Conservation (phyloP, 2,113 vertebrate genomes). For the Leuciscus idus region DNA sequence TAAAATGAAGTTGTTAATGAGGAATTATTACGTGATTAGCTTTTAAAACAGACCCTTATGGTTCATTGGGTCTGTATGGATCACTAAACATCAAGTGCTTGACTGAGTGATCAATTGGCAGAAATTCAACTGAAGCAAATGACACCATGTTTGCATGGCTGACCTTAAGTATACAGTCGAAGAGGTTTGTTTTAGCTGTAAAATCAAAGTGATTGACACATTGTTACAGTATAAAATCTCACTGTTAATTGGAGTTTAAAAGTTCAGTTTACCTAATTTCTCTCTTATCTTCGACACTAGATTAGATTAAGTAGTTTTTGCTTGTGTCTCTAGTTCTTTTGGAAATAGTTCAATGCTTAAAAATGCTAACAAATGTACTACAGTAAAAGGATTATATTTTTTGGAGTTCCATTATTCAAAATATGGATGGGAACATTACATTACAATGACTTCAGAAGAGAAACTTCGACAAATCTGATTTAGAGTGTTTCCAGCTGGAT, state of each 20-base stretch:
- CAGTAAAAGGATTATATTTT: neutral
- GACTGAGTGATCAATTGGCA: neutral
- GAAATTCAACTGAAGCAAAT: neutral
- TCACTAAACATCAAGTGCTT: neutral
- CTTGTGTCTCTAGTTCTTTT: neutral
- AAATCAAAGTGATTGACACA: neutral
- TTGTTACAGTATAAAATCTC: neutral
- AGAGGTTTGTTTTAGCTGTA: neutral
- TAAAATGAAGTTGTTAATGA: conserved; percentile 16
- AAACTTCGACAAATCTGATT: conserved; percentile 11
- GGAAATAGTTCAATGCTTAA: conserved; percentile 8
- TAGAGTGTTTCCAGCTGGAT: conserved; percentile 47
- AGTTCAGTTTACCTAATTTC: conserved; percentile 4
- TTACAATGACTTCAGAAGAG: conserved; percentile 8
- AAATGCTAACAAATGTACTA: conserved; percentile 22
- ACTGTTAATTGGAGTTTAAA: neutral
- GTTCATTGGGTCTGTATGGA: neutral
- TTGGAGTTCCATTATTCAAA: neutral
- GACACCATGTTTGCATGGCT: neutral
- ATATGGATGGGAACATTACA: conserved; percentile 25
- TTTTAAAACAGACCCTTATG: conserved; percentile 14
- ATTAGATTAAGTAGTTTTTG: neutral
- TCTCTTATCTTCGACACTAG: neutral
- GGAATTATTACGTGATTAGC: conserved; percentile 13
- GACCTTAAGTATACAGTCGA: neutral